Conservation (phyloP, 2,113 vertebrate genomes). For the Gavia stellata region DNA sequence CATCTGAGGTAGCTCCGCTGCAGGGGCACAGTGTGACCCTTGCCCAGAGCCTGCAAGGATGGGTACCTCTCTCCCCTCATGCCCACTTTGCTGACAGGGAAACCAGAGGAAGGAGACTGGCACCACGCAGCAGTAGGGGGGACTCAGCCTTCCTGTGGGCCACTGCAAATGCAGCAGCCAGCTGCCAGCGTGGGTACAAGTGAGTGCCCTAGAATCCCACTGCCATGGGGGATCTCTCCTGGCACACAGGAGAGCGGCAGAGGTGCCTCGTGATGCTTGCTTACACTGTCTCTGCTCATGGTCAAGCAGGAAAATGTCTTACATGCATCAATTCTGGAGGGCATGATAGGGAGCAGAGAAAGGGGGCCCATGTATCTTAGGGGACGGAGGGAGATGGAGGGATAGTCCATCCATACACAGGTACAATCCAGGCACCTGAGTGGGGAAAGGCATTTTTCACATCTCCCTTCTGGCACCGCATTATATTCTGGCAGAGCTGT, state of each 20-base stretch:
- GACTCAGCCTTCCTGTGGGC: background rate
- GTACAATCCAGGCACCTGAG: fast-evolving
- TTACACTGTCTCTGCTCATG: background rate
- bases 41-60: background rate
- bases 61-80: background rate
- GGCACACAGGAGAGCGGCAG: background rate
- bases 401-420: background rate
- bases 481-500: background rate
- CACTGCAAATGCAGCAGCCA: background rate
- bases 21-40: background rate
- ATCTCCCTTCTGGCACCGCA: background rate
- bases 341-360: background rate
- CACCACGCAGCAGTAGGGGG: fast-evolving
- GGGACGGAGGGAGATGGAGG: background rate
- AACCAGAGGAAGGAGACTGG: background rate
- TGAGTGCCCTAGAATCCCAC: background rate
- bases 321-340: background rate
- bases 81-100: background rate
- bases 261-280: background rate
- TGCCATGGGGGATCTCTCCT: background rate
- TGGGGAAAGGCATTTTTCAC: background rate
- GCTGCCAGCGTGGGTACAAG: background rate
- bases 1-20: background rate
- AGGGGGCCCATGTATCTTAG: background rate
- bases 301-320: background rate